These are phyloP conservation scores for Cinara cedri DNA, from an alignment of 2,888 invertebrate species.

Conservation along the genomic window DNA sequence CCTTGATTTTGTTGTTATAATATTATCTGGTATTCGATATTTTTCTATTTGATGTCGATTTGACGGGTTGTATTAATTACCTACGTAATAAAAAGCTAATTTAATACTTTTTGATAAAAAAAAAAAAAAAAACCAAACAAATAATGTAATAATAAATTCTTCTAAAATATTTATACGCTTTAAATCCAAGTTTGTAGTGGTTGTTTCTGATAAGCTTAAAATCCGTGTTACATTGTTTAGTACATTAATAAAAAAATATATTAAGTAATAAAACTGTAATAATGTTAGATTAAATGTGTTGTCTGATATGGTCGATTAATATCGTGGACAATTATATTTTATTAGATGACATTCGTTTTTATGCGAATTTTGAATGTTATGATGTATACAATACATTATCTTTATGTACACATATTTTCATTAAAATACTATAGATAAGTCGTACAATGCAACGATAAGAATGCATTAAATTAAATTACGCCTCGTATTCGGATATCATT, in stretches of 20 bases:
- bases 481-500: not conserved
- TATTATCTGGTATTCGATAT: not conserved
- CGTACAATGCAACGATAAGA: not conserved
- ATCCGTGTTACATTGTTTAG: not conserved
- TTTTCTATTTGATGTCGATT: not conserved
- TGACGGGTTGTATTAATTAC: no score
- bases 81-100: not conserved
- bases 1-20: not conserved
- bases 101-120: not conserved
- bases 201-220: not conserved
- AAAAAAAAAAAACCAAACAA: no score
- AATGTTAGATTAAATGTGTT: not conserved
- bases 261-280: constrained; percentile 25
- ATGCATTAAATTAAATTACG: not conserved
- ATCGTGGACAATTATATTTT: not conserved
- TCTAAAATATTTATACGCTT: not conserved
- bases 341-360: constrained; percentile 21
- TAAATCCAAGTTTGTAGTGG: not conserved
- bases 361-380: not conserved
- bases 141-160: not conserved
- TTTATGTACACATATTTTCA: not conserved
- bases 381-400: not conserved
- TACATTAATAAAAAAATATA: constrained; percentile 23
- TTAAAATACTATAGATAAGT: not conserved
- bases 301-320: constrained; percentile 33